Conservation (phyloP, 2,113 vertebrate species). For the Malurus cyaneus region DNA sequence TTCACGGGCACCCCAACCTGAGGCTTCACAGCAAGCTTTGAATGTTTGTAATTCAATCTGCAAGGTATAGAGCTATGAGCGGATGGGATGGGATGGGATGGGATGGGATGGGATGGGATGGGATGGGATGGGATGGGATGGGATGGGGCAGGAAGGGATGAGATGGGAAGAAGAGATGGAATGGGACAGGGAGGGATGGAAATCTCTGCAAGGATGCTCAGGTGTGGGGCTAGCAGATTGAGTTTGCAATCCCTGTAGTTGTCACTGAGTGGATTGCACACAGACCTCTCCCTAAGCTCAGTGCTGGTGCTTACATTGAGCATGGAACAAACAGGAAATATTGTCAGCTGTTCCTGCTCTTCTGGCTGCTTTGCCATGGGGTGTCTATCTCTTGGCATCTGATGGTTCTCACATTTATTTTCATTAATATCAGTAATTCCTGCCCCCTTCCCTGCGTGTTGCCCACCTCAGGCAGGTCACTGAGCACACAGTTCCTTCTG, state of each 20-base stretch:
- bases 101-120: rapidly evolving
- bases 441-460: not conserved
- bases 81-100: rapidly evolving
- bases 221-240: not conserved
- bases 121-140: rapidly evolving
- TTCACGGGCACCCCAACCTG: not conserved
- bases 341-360: not conserved
- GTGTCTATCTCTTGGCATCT: not conserved
- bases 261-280: not conserved
- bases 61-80: not conserved
- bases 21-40: not conserved
- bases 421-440: not conserved
- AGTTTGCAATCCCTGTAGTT: not conserved
- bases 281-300: not conserved
- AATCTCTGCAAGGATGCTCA: not conserved
- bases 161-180: rapidly evolving
- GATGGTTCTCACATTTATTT: rapidly evolving
- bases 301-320: not conserved
- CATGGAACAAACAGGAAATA: not conserved
- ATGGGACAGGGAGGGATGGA: not conserved
- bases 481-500: not conserved
- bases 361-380: not conserved
- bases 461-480: not conserved
- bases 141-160: rapidly evolving
- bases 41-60: not conserved